phyloP scores from a whole-genome alignment of 1,140 invertebrate species.

The Cyrtorhinus lividipennis region DNA sequence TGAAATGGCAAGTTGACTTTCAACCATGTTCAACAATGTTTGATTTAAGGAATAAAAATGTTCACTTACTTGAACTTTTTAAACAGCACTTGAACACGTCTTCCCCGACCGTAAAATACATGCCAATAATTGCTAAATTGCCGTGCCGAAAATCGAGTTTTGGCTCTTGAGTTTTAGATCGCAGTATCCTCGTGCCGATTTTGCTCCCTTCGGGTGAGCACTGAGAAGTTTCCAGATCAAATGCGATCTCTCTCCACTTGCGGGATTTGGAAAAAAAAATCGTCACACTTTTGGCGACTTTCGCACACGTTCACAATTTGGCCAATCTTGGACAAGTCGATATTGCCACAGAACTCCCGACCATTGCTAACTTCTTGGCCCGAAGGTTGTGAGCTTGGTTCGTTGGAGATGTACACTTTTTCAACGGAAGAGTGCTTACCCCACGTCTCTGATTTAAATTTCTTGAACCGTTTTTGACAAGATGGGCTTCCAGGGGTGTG shows the following conservation, averaged over 20 bases:
- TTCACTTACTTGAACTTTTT: constrained; percentile 15
- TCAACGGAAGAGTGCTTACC: neutral
- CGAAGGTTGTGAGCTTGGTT: neutral
- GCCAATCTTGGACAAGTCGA: neutral
- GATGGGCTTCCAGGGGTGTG: neutral
- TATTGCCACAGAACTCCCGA: neutral
- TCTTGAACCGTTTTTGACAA: neutral
- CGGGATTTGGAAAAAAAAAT: no score
- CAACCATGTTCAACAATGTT: no score
- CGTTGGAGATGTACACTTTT: no score
- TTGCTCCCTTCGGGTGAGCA: neutral
- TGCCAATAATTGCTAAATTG: constrained; percentile 9
- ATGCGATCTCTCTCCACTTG: neutral
- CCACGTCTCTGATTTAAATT: neutral
- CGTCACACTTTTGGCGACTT: no score
- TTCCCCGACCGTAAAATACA: constrained; percentile 12
- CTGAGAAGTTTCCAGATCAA: neutral
- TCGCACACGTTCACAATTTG: neutral
- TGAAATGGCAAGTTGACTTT: constrained; percentile 2
- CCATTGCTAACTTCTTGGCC: neutral
- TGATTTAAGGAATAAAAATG: neutral
- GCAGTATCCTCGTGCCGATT: neutral
- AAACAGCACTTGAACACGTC: constrained; percentile 15
- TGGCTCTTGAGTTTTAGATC: neutral
- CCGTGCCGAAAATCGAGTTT: constrained; percentile 7